Conservation (phyloP, 2,888 invertebrate genomes). For the Drosophila neonasuta region DNA sequence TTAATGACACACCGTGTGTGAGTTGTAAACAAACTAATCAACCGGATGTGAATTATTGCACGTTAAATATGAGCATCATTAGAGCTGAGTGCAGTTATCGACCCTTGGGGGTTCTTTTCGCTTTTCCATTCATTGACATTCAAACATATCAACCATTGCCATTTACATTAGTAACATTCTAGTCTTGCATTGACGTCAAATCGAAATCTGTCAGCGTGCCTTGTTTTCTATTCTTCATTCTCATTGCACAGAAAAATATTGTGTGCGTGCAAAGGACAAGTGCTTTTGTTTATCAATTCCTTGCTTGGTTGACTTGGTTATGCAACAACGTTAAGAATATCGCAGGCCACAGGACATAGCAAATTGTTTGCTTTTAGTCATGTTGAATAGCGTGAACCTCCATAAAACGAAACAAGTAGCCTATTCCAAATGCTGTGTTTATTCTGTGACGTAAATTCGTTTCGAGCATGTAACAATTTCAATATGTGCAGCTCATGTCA, state of each 20-base stretch:
- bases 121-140: background rate
- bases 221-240: background rate
- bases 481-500: constrained; percentile 27
- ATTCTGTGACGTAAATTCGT: constrained; percentile 8
- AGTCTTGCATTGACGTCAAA: constrained; percentile 1
- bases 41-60: constrained; percentile 8
- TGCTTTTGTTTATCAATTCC: constrained; percentile 1
- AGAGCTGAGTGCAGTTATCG: background rate
- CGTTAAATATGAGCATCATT: background rate
- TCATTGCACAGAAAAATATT: background rate
- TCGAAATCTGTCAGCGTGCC: background rate
- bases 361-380: background rate
- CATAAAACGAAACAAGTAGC: constrained; percentile 21
- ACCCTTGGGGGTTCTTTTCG: background rate
- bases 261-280: constrained; percentile 6
- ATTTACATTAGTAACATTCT: background rate
- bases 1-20: constrained; percentile 25
- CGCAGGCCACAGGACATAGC: background rate
- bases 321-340: background rate
- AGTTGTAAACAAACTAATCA: constrained; percentile 38
- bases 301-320: background rate
- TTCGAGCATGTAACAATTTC: constrained; percentile 14
- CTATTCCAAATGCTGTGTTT: constrained; percentile 12
- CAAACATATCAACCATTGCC: background rate
- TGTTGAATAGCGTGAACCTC: constrained; percentile 10